A percentile compares a stretch with the other conserved stretches of the same genome.
Conservation (phyloP, 1,140 invertebrate species). For the Calycopis cecrops region DNA sequence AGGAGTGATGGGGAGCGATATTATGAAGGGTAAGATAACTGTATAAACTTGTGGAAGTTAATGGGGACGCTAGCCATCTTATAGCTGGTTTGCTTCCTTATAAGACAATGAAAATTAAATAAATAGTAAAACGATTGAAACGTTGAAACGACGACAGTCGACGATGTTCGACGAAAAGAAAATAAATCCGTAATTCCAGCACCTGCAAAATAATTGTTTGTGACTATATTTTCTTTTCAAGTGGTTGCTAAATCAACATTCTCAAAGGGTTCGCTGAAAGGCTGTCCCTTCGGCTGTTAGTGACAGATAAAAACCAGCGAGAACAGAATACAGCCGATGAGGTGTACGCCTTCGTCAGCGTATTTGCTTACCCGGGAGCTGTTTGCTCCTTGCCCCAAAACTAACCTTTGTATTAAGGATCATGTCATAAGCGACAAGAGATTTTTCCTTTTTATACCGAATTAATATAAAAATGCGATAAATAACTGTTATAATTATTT, state of each 20-base stretch:
- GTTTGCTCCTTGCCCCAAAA: constrained; percentile 65
- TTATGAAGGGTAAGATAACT: too few relatives aligned
- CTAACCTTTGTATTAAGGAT: constrained; percentile 39
- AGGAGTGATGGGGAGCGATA: too few relatives aligned
- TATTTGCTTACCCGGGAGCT: constrained; percentile 65
- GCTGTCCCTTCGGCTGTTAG: constrained; percentile 47
- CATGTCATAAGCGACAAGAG: constrained; percentile 26
- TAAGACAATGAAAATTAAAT: too few relatives aligned
- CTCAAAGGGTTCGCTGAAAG: constrained; percentile 50
- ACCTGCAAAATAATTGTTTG: too few relatives aligned
- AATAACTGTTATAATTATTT: too few relatives aligned
- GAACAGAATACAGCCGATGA: constrained; percentile 42
- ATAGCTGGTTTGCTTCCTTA: too few relatives aligned
- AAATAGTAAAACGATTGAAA: too few relatives aligned
- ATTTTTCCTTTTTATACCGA: constrained; percentile 2
- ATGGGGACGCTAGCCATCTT: too few relatives aligned
- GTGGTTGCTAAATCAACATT: constrained; percentile 40
- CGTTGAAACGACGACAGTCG: too few relatives aligned
- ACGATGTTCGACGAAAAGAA: too few relatives aligned
- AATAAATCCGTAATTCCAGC: too few relatives aligned
- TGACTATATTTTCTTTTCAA: constrained; percentile 5
- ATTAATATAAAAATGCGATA: not conserved
- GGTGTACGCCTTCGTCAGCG: constrained; percentile 63
- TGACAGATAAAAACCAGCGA: constrained; percentile 63
- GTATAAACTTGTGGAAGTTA: too few relatives aligned